Percentiles rank a stretch among this genome's conserved stretches.
phyloP scores from a whole-genome alignment of 1,140 invertebrate species.

The Nephotettix cincticeps region DNA sequence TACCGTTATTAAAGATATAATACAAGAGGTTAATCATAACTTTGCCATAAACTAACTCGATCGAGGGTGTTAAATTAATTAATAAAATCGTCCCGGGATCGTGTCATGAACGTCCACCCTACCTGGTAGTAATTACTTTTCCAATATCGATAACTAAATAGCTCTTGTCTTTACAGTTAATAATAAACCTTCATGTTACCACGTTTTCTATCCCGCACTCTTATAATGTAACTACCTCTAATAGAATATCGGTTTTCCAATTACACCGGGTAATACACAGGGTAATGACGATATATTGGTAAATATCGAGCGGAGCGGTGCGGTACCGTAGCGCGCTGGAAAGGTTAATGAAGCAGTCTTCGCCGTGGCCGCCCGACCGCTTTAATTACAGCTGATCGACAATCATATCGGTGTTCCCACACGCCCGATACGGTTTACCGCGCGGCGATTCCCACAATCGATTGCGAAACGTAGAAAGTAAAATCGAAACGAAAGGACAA shows the following conservation, averaged over 20 bases:
- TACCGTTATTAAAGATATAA: no score
- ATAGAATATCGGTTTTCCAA: conserved; percentile 22
- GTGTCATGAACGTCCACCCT: no score
- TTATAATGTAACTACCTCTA: not conserved
- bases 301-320: not conserved
- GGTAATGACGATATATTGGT: not conserved
- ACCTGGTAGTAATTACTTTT: no score
- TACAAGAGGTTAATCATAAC: no score
- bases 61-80: no score
- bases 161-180: not conserved
- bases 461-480: not conserved
- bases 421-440: not conserved
- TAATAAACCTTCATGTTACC: not conserved
- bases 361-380: no score
- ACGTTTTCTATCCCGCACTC: conserved; percentile 15
- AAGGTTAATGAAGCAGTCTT: conserved; percentile 13
- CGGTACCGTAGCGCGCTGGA: not conserved
- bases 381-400: no score
- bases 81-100: no score
- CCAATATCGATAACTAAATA: no score
- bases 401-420: not conserved
- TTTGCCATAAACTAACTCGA: no score
- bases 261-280: not conserved
- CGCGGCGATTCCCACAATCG: not conserved
- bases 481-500: not conserved